A percentile compares a stretch with the other conserved stretches of the same genome.
These are phyloP conservation scores for Ophioderma brevispina DNA, from an alignment of 35 echinoderm and acorn worm species.

Conservation along the genomic window DNA sequence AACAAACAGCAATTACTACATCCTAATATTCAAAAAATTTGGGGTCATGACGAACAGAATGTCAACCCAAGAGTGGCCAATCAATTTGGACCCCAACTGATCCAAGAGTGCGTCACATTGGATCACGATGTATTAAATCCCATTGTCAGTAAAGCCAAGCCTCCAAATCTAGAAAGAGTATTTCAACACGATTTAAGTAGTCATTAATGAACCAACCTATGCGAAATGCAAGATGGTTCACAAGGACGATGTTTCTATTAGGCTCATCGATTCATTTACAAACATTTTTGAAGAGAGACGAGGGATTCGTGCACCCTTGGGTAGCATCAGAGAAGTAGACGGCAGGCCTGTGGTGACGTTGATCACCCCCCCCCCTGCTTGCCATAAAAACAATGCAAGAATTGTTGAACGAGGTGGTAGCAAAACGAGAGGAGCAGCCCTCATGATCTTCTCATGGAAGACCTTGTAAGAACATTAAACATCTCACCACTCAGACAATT, in stretches of 20 bases:
- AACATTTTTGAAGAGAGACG: constrained; percentile 96
- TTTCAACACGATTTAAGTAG: constrained; percentile 61
- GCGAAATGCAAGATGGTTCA: constrained; percentile 41
- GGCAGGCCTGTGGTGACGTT: constrained; percentile 76
- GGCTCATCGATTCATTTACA: constrained; percentile 65
- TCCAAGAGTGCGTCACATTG: not conserved
- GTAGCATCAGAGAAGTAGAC: constrained; percentile 55
- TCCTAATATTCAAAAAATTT: too few relatives aligned
- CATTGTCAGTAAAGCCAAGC: not conserved
- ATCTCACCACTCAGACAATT: constrained; percentile 84
- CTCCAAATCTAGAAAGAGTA: not conserved
- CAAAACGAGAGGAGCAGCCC: constrained; percentile 67
- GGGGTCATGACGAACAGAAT: not conserved
- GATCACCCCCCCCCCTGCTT: constrained; percentile 82
- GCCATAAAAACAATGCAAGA: constrained; percentile 68
- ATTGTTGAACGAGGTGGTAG: constrained; percentile 62
- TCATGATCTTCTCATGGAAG: constrained; percentile 90
- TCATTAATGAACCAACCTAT: constrained; percentile 66
- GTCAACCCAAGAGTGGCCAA: not conserved
- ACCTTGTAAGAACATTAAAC: constrained; percentile 90
- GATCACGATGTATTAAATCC: not conserved
- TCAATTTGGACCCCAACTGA: not conserved
- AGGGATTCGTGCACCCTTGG: constrained; percentile 85
- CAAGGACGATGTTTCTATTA: constrained; percentile 46
- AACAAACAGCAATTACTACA: too few relatives aligned